These are phyloP conservation scores for Electrophaes corylata DNA, from an alignment of 2,888 invertebrate genomes.

Conservation along the genomic window DNA sequence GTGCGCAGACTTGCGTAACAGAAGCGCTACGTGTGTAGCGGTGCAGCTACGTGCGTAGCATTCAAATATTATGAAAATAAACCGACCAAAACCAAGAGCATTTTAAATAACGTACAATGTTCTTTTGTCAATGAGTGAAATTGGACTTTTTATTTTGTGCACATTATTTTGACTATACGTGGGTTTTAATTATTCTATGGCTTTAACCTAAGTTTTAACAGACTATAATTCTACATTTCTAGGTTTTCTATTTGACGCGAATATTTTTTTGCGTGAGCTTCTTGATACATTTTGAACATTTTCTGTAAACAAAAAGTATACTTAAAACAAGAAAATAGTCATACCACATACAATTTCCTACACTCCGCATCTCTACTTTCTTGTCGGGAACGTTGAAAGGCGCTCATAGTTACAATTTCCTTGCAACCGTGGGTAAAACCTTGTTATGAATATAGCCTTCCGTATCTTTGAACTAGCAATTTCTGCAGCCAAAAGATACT, in stretches of 20 bases:
- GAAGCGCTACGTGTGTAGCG: conserved; percentile 12
- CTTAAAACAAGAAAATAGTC: conserved; percentile 1
- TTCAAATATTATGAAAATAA: conserved; percentile 3
- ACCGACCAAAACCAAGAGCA: too few relatives aligned
- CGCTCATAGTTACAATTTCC: conserved; percentile 25
- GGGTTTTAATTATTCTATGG: too few relatives aligned
- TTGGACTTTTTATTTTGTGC: too few relatives aligned
- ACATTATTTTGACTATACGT: too few relatives aligned
- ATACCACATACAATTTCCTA: conserved; percentile 16
- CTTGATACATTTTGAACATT: too few relatives aligned
- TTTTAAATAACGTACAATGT: too few relatives aligned
- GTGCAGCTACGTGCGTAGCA: conserved; percentile 17
- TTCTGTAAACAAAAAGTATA: not conserved
- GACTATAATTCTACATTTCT: too few relatives aligned
- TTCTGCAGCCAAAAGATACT: conserved; percentile 54
- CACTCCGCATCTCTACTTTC: conserved; percentile 4
- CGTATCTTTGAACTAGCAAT: conserved; percentile 47
- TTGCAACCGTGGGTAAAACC: conserved; percentile 20
- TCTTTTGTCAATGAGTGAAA: too few relatives aligned
- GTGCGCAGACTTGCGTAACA: conserved; percentile 6
- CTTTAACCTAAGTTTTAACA: too few relatives aligned
- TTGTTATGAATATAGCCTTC: conserved; percentile 33
- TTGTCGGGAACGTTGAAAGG: conserved; percentile 11
- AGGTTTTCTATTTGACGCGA: too few relatives aligned
- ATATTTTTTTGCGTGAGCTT: too few relatives aligned